Percentiles rank a stretch among this genome's conserved stretches.
phyloP scores from a whole-genome alignment of 2,888 invertebrate genomes.

The Polydrusus tereticollis region DNA sequence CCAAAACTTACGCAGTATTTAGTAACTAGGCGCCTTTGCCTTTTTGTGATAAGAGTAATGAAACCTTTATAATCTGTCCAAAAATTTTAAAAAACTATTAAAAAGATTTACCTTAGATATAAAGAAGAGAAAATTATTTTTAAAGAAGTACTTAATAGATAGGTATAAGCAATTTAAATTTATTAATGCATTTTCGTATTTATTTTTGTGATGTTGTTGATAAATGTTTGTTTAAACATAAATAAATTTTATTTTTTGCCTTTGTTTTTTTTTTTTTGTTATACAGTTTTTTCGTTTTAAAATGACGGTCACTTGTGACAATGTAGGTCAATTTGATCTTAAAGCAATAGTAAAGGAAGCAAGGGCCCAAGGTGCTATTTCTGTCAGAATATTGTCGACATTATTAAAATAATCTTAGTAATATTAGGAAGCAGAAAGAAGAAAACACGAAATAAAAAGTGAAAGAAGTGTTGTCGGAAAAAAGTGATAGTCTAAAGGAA shows the following conservation, averaged over 20 bases:
- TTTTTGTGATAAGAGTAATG: constrained; percentile 13
- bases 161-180: neutral
- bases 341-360: too few relatives aligned
- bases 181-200: neutral
- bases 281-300: too few relatives aligned
- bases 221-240: neutral
- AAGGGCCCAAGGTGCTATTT: too few relatives aligned
- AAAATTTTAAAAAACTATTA: neutral
- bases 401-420: too few relatives aligned
- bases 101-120: neutral
- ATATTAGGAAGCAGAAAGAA: too few relatives aligned
- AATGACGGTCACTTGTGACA: too few relatives aligned
- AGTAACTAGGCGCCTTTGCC: constrained; percentile 17
- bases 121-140: neutral
- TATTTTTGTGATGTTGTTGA: constrained; percentile 8
- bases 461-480: too few relatives aligned
- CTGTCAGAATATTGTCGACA: too few relatives aligned
- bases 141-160: neutral
- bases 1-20: constrained; percentile 13
- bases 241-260: constrained; percentile 3
- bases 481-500: too few relatives aligned
- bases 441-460: too few relatives aligned
- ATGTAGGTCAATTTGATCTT: too few relatives aligned
- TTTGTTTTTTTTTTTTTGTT: neutral
- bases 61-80: neutral